A percentile compares a stretch with the other conserved stretches of the same genome.
These are phyloP conservation scores for Micrasema minimum DNA, from an alignment of 1,140 invertebrate species.

Conservation along the genomic window DNA sequence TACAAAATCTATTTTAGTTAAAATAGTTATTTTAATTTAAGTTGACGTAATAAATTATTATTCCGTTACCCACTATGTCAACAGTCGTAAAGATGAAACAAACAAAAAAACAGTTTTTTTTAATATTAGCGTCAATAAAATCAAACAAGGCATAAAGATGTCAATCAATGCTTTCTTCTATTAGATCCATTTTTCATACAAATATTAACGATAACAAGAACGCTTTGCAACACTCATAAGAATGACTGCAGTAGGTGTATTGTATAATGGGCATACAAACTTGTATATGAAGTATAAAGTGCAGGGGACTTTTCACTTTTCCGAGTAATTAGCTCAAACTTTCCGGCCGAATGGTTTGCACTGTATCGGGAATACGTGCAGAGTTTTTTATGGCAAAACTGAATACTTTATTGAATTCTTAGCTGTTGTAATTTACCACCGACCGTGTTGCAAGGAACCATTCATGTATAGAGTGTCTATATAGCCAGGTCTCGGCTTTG, in stretches of 20 bases:
- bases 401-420: constrained; percentile 51
- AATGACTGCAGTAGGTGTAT: background rate
- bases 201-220: background rate
- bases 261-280: constrained; percentile 23
- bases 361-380: constrained; percentile 41
- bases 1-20: too few species aligned
- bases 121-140: too few species aligned
- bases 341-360: constrained; percentile 43
- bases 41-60: too few species aligned
- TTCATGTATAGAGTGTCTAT: constrained; percentile 49
- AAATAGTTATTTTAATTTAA: too few species aligned
- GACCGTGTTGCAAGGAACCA: constrained; percentile 52
- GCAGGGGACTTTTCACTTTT: constrained; percentile 39
- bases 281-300: constrained; percentile 8
- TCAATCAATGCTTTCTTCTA: too few species aligned
- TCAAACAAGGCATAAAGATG: too few species aligned
- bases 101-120: too few species aligned
- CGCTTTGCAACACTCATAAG: constrained; percentile 10
- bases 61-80: too few species aligned
- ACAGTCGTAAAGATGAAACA: too few species aligned
- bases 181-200: background rate
- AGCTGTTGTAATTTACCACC: constrained; percentile 45
- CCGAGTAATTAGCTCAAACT: constrained; percentile 46
- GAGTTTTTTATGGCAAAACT: constrained; percentile 44
- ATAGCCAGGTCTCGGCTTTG: constrained; percentile 43